Conservation (phyloP, 2,888 invertebrate species). For the Uropetala carovei region DNA sequence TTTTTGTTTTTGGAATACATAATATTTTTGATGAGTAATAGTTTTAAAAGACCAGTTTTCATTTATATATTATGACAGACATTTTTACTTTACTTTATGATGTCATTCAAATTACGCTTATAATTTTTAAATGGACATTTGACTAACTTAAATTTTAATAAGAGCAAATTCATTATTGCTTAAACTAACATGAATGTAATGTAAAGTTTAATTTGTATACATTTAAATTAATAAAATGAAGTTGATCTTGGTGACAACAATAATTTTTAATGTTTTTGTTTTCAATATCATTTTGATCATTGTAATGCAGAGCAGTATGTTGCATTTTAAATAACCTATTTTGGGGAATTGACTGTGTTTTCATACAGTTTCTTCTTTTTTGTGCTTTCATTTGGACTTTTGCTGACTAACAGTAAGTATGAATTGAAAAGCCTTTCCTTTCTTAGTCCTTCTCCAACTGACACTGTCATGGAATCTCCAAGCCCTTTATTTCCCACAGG, state of each 20-base stretch:
- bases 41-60: too few relatives aligned
- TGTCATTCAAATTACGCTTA: too few relatives aligned
- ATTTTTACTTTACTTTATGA: too few relatives aligned
- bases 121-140: too few relatives aligned
- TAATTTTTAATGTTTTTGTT: neutral
- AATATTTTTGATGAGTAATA: too few relatives aligned
- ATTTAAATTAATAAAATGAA: too few relatives aligned
- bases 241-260: neutral
- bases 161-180: too few relatives aligned
- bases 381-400: constrained; percentile 56
- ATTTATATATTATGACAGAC: too few relatives aligned
- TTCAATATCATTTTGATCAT: neutral
- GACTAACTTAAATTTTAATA: too few relatives aligned
- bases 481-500: constrained; percentile 72
- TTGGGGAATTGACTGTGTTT: neutral
- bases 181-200: too few relatives aligned
- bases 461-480: constrained; percentile 77
- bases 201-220: too few relatives aligned
- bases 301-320: neutral
- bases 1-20: too few relatives aligned
- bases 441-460: constrained; percentile 78
- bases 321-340: neutral
- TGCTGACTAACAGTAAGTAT: constrained; percentile 74
- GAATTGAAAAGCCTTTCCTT: constrained; percentile 71
- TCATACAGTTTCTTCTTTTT: constrained; percentile 40